Base-by-base conservation (phyloP, 2,113 vertebrate species). In the Myotis lucifugus region DNA sequence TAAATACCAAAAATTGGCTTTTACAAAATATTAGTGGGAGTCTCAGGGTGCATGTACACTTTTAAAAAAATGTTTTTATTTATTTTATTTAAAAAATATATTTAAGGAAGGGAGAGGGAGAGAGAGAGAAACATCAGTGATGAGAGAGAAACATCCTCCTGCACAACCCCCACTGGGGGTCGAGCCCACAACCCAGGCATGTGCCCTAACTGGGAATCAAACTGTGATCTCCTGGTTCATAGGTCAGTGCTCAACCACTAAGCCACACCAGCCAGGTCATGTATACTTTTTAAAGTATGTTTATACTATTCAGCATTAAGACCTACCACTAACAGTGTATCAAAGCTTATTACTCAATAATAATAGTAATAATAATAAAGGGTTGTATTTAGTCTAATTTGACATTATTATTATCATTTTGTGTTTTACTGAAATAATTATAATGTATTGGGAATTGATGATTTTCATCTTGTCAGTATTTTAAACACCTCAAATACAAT, bases 231-330 rank as follows among this genome's bases (percentile, higher is more conserved):
- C 9, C 10, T 61, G 59, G 59, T 61, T 61, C 25, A 27, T 61
- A 61, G 23, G 59, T 27, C 23, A 61, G 3, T 61, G 59, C 59
- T 59, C 9, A 27, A 61, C 59, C 59, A 27, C 25, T 61, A 61
- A 61, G 59, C 59, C 23, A 61, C 25, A 61, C 59, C 25, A 61
- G 59, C 23, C 59, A 61, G 59, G 59, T 23, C 7, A 1, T 94
- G 91, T 96, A 85, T 79, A 85, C 59, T 96, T 95, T 85, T 91
- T n/a, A 52, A 77, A 83, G 69, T 93, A 56, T 52, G 18, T 97
- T 98, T 96, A 93, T 96, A 95, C 34, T 96, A 81, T 91, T 97
- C 66, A 95, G 0, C 64, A 32, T 97, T 95, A 88, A 85, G 94
- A 84, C 37, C 87, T 72, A 77, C 0, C 7, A 66, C 54, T 72